A percentile compares a stretch with the other conserved stretches of the same genome.
phyloP scores from a whole-genome alignment of 2,888 invertebrate genomes.

The Ceraclea dissimilis region DNA sequence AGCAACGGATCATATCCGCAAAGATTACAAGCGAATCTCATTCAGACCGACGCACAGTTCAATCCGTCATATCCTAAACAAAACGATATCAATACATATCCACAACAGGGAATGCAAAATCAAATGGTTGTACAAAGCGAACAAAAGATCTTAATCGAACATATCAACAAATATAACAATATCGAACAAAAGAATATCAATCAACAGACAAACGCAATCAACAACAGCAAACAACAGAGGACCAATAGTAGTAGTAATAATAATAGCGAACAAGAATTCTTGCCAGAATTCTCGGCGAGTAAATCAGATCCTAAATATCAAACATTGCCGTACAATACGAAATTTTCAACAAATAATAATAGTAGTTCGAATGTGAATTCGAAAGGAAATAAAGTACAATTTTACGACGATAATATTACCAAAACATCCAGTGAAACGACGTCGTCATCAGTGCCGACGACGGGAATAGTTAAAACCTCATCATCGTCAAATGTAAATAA shows the following conservation, averaged over 20 bases:
- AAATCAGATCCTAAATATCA: slow-evolving; percentile 89
- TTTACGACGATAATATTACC: slow-evolving; percentile 24
- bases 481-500: slow-evolving; percentile 24
- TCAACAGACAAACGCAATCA: slow-evolving; percentile 41
- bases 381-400: slow-evolving; percentile 25
- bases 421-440: slow-evolving; percentile 6
- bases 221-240: slow-evolving; percentile 32
- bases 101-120: slow-evolving; percentile 43
- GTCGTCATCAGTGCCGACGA: not conserved
- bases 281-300: slow-evolving; percentile 66
- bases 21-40: slow-evolving; percentile 29
- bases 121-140: slow-evolving; percentile 33
- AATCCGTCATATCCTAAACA: slow-evolving; percentile 40
- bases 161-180: slow-evolving; percentile 41
- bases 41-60: slow-evolving; percentile 35
- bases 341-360: slow-evolving; percentile 57
- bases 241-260: slow-evolving; percentile 26
- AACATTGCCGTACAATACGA: slow-evolving; percentile 83
- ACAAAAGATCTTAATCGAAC: slow-evolving; percentile 41
- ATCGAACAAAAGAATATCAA: slow-evolving; percentile 46
- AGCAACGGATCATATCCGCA: slow-evolving; percentile 38
- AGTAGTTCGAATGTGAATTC: slow-evolving; percentile 18
- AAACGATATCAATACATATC: slow-evolving; percentile 35
- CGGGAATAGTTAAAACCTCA: slow-evolving; percentile 22
- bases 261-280: slow-evolving; percentile 48